These are phyloP conservation scores for Lucilia cuprina DNA, from an alignment of 1,140 invertebrate species.

Conservation along the genomic window DNA sequence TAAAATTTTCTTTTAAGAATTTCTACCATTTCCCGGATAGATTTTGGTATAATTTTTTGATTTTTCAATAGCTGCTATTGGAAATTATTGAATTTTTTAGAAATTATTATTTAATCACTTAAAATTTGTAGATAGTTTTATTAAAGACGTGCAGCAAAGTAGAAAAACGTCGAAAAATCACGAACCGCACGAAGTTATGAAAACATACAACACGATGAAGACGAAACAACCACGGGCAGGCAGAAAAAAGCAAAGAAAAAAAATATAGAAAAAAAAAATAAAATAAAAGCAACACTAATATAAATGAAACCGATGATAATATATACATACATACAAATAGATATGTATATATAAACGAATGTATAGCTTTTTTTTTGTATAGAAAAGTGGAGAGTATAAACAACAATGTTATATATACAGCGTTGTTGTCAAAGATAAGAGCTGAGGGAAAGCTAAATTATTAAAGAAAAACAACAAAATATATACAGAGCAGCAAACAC, in stretches of 20 bases:
- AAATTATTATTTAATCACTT: conserved; percentile 17
- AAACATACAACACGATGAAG: conserved; percentile 47
- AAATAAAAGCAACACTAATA: neutral
- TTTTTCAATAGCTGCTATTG: neutral
- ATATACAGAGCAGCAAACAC: neutral
- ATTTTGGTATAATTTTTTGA: neutral
- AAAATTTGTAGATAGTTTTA: neutral
- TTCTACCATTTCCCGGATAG: neutral
- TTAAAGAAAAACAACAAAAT: conserved; percentile 7
- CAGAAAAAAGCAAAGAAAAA: conserved; percentile 46
- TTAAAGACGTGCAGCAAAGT: neutral
- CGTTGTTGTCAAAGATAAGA: neutral
- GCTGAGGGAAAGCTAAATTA: neutral
- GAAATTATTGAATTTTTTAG: neutral
- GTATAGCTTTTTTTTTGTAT: neutral
- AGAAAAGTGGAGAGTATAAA: neutral
- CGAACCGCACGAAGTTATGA: conserved; percentile 50
- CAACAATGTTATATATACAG: neutral
- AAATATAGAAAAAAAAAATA: conserved; percentile 36
- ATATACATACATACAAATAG: neutral
- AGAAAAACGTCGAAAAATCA: conserved; percentile 42
- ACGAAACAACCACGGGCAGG: conserved; percentile 39
- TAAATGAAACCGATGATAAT: conserved; percentile 17
- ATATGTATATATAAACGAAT: neutral
- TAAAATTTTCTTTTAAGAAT: neutral